Evolutionary conservation across 2,113 vertebrate species (phyloP).

Genomic region (Aldabrachelys gigantea): DNA sequence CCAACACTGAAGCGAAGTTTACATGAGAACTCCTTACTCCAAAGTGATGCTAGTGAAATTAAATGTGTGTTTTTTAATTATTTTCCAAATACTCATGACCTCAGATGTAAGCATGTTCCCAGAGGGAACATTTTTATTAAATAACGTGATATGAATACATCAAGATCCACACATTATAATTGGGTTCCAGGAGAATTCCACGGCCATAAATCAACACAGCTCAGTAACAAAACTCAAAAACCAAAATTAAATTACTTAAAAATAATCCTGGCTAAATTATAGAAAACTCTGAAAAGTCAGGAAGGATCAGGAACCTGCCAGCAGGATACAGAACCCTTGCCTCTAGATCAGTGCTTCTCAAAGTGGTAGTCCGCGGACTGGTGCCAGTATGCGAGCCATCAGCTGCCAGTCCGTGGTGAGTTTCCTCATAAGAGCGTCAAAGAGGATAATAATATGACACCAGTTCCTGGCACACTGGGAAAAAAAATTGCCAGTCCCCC

Average conservation of each 20-base stretch:
- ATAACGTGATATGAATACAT: not conserved
- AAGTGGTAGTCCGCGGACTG: no score
- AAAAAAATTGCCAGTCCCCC: no score
- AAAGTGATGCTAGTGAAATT: constrained; percentile 7
- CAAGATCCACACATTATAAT: not conserved
- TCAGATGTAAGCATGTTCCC: not conserved
- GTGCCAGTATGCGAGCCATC: no score
- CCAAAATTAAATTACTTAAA: not conserved
- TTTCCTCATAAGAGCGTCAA: no score
- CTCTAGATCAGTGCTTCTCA: not conserved
- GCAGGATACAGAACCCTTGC: rapidly evolving
- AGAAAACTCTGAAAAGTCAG: not conserved
- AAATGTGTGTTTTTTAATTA: not conserved
- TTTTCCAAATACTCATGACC: not conserved
- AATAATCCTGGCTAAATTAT: not conserved
- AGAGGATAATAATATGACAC: no score
- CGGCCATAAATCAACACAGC: not conserved
- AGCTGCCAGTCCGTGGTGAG: no score
- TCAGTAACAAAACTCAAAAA: not conserved
- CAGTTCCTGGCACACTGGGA: no score
- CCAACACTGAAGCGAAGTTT: not conserved
- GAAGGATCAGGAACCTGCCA: not conserved
- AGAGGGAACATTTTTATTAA: not conserved
- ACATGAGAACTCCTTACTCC: not conserved
- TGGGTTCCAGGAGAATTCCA: not conserved